Base-by-base conservation (phyloP, 1,140 invertebrate genomes). In the Pygmarrhopalites habei region DNA sequence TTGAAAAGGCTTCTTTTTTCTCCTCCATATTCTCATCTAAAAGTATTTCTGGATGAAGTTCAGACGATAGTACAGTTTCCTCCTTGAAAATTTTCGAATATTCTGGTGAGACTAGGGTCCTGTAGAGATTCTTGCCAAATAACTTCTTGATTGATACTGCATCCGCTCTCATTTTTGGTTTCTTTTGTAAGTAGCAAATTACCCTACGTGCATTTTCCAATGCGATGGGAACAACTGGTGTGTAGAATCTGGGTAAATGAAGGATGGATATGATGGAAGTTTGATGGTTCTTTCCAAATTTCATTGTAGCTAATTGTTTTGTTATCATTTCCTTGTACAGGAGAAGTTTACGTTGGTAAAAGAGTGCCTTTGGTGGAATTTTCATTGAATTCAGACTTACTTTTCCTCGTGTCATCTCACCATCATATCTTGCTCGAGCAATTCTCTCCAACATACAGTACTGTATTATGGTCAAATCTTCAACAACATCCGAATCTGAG, bases 371-470 rank as follows among this genome's bases (percentile, higher is more conserved):
- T 1, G 83, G 75, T 73, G 84, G 81, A 21, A 71, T 64, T 35
- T 72, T 74, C 55, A 77, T 71, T 2, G 72, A 64, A 41, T 74
- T 60, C 44, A 86, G 73, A 65, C 83, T 82, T 25, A 77, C 73
- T 66, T 82, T 82, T 39, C 87, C 87, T 32, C 82, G 78, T 17
- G 86, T 88, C 7, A 85, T 77, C 74, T 87, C 86, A 0, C 89
- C 88, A 68, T 82, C 79, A 59, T 82, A 79, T 19, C 89, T 78
- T 23, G 66, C 39, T 35, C 66, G 58, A 60, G 17, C 89, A 60
- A 92, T 83, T 71, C 83, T 75, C 77, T 92, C 90, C 29, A 90
- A 74, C 25, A 91, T 77, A 67, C 84, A 85, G 72, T 88, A 92
- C 66, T 84, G 82, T 10, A 79, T 74, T 2, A 80, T 55, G 1